Base-by-base conservation (phyloP, 2,888 invertebrate genomes). In the Miltochrista miniata region DNA sequence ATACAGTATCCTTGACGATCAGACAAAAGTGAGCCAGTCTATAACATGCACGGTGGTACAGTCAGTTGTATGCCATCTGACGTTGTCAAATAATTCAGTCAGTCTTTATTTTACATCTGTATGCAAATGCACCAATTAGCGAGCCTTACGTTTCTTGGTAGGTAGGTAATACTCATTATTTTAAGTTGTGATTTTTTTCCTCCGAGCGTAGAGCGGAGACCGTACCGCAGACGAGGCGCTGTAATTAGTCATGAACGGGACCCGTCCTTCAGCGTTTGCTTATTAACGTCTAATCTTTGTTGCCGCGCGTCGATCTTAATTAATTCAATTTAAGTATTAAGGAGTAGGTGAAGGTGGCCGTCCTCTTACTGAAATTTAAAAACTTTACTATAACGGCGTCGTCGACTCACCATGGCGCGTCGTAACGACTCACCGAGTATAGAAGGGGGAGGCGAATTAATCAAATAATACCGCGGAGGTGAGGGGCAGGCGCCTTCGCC, bases 381-480 rank as follows among this genome's bases (percentile, higher is more conserved):
- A 91, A 91, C 88, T 87, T 87, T 85, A 31, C 5, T 31, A 84
- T 34, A 9, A 13, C 86, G 87, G 24, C 86, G 87, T 88, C 81
- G 77, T 81, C 84, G 83, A 29, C 45, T 45, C 9, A 36, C 36
- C 36, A 15, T 38, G 11, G 38, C 11, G 38, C 35, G 44, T 43
- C 86, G 87, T 87, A 89, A 89, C 89, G 91, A 88, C 85, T 89
- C 83, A 79, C 80, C 84, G 87, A 86, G 85, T 87, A 86, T 90
- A 89, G 90, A 87, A 90, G 90, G 90, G 86, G 91, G 90, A 89
- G 90, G 90, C 89, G 87, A 91, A 91, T 91, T 91, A 91, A 91
- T 91, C 91, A 91, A 91, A 91, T 91, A 91, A 91, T 90, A 89
- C 89, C 82, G 86, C 86, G 82, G 87, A 77, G 89, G 87, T 72